These are phyloP conservation scores for Silurus lanzhouensis DNA, from an alignment of 2,797 vertebrate species.

Conservation along the genomic window DNA sequence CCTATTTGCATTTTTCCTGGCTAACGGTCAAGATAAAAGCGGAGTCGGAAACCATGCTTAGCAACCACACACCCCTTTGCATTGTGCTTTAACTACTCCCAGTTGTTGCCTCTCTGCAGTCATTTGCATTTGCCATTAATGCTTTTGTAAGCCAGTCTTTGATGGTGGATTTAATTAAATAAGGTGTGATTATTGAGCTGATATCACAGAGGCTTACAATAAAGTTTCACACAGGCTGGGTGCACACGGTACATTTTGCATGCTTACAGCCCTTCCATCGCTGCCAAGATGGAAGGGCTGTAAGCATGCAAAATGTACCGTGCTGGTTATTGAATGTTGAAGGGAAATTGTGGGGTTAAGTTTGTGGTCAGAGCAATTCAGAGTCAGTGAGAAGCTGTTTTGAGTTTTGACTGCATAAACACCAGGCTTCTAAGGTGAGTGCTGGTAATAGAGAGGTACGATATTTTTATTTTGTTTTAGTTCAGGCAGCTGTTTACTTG, in stretches of 20 bases:
- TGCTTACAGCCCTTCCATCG: constrained; percentile 5
- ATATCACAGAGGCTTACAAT: constrained; percentile 59
- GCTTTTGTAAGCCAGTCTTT: constrained; percentile 63
- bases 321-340: constrained; percentile 12
- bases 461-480: background rate
- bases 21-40: constrained; percentile 64
- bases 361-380: background rate
- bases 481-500: background rate
- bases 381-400: background rate
- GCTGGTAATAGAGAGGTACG: background rate
- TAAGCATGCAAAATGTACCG: constrained; percentile 17
- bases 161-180: constrained; percentile 67
- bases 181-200: constrained; percentile 55
- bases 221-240: constrained; percentile 20
- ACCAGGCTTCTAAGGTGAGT: background rate
- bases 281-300: background rate
- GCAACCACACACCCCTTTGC: constrained; percentile 1
- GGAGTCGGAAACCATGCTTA: constrained; percentile 48
- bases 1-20: constrained; percentile 60
- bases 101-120: constrained; percentile 50
- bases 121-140: constrained; percentile 65
- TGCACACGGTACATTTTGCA: constrained; percentile 20
- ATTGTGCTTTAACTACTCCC: constrained; percentile 61
- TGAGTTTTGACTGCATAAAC: background rate
- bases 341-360: constrained; percentile 5